These are phyloP conservation scores for Parazoanthus swiftii DNA, from an alignment of 92 coral and sea anemone species.

Conservation along the genomic window DNA sequence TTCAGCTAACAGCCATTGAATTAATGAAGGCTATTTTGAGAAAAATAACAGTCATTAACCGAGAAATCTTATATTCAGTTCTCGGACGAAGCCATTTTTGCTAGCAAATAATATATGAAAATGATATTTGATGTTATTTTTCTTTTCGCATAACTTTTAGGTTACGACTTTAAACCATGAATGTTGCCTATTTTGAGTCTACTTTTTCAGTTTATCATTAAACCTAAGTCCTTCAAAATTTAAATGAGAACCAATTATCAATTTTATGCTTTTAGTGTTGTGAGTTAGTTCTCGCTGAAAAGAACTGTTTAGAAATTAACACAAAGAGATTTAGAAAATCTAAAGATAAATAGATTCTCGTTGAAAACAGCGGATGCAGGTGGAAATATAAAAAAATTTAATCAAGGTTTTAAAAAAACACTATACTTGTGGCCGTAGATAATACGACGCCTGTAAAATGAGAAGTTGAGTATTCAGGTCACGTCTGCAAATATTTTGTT, in stretches of 20 bases:
- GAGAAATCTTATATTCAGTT: neutral
- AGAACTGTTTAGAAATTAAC: neutral
- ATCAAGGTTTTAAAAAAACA: too few species aligned
- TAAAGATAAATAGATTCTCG: neutral
- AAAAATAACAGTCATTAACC: neutral
- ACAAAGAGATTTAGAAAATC: neutral
- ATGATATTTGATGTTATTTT: neutral
- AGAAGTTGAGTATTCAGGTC: neutral
- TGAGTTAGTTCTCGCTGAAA: neutral
- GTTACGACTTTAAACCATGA: neutral
- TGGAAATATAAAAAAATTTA: neutral
- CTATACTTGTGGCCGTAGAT: neutral
- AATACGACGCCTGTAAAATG: too few species aligned
- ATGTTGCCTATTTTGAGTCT: neutral
- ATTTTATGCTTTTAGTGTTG: neutral
- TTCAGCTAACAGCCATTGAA: neutral
- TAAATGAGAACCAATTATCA: neutral
- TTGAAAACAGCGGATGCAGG: slow-evolving; percentile 34
- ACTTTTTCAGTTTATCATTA: neutral
- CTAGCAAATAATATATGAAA: neutral
- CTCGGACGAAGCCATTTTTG: neutral
- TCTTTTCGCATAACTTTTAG: neutral
- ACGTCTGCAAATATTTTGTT: neutral
- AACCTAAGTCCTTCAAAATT: neutral
- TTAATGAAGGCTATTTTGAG: neutral